phyloP scores from a whole-genome alignment of 2,113 vertebrate genomes.

The Osmerus eperlanus region DNA sequence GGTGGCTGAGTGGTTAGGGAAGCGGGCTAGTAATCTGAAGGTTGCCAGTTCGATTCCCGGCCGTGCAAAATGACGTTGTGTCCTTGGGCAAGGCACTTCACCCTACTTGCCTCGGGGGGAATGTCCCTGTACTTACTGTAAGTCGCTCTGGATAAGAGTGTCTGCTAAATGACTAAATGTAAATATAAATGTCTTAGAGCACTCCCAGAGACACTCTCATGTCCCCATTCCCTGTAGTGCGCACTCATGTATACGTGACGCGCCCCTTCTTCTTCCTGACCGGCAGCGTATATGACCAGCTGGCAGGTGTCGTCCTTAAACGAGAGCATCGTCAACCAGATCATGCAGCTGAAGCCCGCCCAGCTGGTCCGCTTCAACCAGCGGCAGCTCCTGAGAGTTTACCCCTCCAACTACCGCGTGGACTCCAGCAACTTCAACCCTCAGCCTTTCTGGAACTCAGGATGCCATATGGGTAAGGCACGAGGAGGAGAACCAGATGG shows the following conservation, averaged over 20 bases:
- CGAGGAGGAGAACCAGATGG: background rate
- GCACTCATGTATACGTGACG: background rate
- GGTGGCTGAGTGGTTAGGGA: too few relatives aligned
- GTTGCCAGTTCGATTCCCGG: too few relatives aligned
- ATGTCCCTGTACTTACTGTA: too few relatives aligned
- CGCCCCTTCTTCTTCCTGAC: constrained; percentile 6
- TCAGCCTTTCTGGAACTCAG: constrained; percentile 92
- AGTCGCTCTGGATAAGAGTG: too few relatives aligned
- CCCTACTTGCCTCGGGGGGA: too few relatives aligned
- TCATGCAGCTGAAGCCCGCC: constrained; percentile 82
- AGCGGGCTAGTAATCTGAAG: too few relatives aligned
- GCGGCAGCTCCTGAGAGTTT: constrained; percentile 88
- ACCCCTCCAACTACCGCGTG: constrained; percentile 89
- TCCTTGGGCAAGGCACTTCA: too few relatives aligned
- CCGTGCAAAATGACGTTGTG: too few relatives aligned
- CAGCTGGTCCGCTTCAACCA: constrained; percentile 91
- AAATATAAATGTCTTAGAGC: background rate
- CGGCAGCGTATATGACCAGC: constrained; percentile 71
- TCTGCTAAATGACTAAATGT: too few relatives aligned
- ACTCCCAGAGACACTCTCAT: too few relatives aligned
- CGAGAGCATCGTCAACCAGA: constrained; percentile 90
- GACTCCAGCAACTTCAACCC: constrained; percentile 98
- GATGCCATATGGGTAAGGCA: constrained; percentile 89
- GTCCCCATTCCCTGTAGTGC: background rate
- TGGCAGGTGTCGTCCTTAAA: constrained; percentile 97